phyloP scores from a whole-genome alignment of 1,140 invertebrate species.

The Araneus ventricosus region DNA sequence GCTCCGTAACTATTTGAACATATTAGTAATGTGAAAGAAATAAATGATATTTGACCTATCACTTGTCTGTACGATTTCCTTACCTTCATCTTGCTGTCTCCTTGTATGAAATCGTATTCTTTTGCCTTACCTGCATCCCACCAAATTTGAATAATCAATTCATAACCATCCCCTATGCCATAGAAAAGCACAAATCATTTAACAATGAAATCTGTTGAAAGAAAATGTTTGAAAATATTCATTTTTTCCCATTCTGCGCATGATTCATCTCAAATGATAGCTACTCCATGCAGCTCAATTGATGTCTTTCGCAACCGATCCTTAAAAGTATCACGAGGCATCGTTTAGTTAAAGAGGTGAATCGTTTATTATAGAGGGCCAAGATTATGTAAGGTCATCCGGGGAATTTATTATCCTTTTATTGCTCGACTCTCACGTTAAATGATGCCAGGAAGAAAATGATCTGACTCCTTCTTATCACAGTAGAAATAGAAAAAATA shows the following conservation, averaged over 20 bases:
- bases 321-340: neutral
- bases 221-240: no score
- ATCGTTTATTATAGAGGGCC: neutral
- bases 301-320: neutral
- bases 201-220: no score
- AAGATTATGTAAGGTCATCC: neutral
- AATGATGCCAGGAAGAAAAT: constrained; percentile 43
- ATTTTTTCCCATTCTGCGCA: neutral
- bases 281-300: neutral
- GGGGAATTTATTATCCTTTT: constrained; percentile 42
- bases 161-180: no score
- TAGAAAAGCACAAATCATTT: no score
- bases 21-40: no score
- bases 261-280: neutral
- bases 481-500: neutral
- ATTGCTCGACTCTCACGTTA: constrained; percentile 1
- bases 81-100: no score
- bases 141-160: no score
- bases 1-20: no score
- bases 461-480: constrained; percentile 1
- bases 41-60: no score
- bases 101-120: no score
- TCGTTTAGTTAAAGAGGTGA: constrained; percentile 27
- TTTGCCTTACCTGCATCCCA: no score
- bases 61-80: no score